Percentiles rank a stretch among this genome's conserved stretches.
Evolutionary conservation across 2,888 invertebrate genomes (phyloP).

Genomic region (Neria commutata): DNA sequence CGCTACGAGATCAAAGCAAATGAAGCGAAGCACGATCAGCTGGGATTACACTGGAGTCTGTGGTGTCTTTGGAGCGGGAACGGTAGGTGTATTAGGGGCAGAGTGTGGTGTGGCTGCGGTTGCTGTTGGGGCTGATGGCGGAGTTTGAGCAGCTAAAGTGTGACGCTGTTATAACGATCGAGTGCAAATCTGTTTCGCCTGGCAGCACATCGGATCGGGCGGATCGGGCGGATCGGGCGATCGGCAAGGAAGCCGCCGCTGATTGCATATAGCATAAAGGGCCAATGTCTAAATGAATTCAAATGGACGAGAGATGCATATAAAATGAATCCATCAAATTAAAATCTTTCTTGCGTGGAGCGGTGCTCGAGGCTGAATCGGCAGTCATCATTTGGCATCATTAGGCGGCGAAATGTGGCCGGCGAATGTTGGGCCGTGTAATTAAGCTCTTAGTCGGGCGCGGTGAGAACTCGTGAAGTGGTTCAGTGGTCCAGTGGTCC

Average conservation of each 20-base stretch:
- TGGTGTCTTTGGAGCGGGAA: neutral
- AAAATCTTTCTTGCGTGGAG: too few species aligned
- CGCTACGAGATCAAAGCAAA: conserved; percentile 60
- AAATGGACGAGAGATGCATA: too few species aligned
- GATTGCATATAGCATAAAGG: too few species aligned
- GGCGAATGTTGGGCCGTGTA: neutral
- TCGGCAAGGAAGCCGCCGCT: too few species aligned
- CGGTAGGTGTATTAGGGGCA: neutral
- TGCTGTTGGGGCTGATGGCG: too few species aligned
- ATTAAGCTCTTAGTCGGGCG: neutral
- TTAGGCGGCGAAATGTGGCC: neutral
- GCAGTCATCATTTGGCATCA: neutral
- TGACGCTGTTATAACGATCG: conserved; percentile 6
- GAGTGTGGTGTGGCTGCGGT: neutral
- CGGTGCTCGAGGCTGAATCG: too few species aligned
- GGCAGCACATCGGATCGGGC: neutral
- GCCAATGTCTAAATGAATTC: too few species aligned
- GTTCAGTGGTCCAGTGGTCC: neutral
- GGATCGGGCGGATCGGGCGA: neutral
- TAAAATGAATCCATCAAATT: too few species aligned
- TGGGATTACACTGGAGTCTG: neutral
- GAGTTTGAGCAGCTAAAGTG: conserved; percentile 3
- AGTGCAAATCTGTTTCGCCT: neutral
- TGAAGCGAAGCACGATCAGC: conserved; percentile 40
- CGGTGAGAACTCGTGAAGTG: neutral